Evolutionary conservation across 2,797 vertebrate genomes (phyloP).

Genomic region (Chaunax sp.): DNA sequence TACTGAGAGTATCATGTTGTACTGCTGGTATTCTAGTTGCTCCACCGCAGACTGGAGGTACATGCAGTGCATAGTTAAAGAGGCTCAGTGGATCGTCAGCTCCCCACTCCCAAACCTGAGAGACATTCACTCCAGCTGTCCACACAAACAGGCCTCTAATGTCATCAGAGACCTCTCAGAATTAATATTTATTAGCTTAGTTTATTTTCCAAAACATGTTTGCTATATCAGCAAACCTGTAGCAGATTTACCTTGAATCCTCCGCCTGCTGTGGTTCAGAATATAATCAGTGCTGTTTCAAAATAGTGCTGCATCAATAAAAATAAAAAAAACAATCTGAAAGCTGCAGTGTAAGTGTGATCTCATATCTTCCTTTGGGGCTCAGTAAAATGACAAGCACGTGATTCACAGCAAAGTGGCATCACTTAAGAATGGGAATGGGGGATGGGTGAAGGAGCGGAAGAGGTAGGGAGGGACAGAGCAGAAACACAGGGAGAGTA

Average conservation of each 20-base stretch:
- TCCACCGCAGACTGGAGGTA: neutral
- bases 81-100: neutral
- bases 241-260: slow-evolving; percentile 6
- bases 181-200: neutral
- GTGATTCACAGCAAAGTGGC: slow-evolving; percentile 50
- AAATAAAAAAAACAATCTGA: slow-evolving; percentile 26
- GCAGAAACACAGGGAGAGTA: slow-evolving; percentile 10
- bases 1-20: too few relatives aligned
- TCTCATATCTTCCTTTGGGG: slow-evolving; percentile 58
- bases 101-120: too few relatives aligned
- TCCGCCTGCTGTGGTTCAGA: neutral
- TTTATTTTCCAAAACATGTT: neutral
- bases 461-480: slow-evolving; percentile 28
- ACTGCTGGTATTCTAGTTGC: too few relatives aligned
- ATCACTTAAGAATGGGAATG: slow-evolving; percentile 26
- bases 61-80: neutral
- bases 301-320: slow-evolving; percentile 22
- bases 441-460: slow-evolving; percentile 28
- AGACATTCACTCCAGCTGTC: neutral
- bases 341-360: slow-evolving; percentile 51
- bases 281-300: slow-evolving; percentile 1
- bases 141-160: neutral
- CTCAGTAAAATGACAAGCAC: slow-evolving; percentile 31
- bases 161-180: neutral
- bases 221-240: neutral